A percentile compares a stretch with the other conserved stretches of the same genome.
These are phyloP conservation scores for Hyles euphorbiae DNA, from an alignment of 1,140 invertebrate species.

Conservation along the genomic window DNA sequence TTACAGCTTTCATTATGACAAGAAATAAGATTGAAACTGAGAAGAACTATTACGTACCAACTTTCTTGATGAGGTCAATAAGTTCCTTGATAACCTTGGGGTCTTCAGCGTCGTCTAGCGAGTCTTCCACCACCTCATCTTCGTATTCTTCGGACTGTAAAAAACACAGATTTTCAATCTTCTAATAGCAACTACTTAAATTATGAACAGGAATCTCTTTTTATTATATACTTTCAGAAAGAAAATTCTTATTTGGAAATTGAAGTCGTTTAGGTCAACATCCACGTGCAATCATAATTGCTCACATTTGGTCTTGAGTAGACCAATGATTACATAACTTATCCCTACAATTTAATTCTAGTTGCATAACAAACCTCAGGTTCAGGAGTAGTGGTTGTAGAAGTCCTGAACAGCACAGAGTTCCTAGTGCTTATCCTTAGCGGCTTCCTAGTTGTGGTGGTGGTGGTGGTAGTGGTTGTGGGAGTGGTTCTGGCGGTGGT, in stretches of 20 bases:
- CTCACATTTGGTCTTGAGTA: too few relatives aligned
- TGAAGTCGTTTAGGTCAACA: too few relatives aligned
- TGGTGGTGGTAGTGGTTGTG: constrained; percentile 65
- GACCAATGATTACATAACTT: too few relatives aligned
- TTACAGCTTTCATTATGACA: too few relatives aligned
- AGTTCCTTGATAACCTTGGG: constrained; percentile 90
- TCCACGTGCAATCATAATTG: too few relatives aligned
- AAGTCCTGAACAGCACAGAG: constrained; percentile 61
- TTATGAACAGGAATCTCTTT: too few relatives aligned
- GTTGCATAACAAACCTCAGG: constrained; percentile 36
- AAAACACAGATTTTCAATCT: neutral
- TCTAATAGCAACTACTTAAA: neutral
- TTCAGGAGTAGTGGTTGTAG: constrained; percentile 68
- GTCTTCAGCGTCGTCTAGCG: constrained; percentile 80
- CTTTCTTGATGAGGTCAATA: constrained; percentile 89
- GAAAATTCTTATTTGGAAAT: too few relatives aligned
- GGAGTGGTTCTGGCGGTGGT: constrained; percentile 70
- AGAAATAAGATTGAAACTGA: neutral
- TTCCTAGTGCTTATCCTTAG: constrained; percentile 57
- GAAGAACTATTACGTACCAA: constrained; percentile 70
- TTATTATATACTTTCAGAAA: too few relatives aligned
- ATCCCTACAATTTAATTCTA: too few relatives aligned
- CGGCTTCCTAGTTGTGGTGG: constrained; percentile 67
- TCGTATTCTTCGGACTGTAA: constrained; percentile 80
- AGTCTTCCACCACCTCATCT: constrained; percentile 58